phyloP scores from a whole-genome alignment of 2,888 invertebrate species.

The Xestobium rufovillosum region DNA sequence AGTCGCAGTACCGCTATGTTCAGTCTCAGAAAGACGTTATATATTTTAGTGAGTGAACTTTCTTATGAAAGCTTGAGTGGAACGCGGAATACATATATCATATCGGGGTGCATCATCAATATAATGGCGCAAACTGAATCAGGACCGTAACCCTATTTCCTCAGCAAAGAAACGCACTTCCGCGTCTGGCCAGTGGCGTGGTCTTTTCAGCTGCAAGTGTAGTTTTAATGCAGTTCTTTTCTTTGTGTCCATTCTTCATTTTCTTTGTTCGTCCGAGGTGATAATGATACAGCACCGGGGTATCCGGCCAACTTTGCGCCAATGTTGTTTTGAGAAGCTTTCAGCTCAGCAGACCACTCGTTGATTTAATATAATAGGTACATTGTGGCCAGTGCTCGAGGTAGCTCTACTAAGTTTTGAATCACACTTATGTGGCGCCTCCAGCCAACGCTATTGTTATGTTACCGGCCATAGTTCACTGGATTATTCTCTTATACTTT shows the following conservation, averaged over 20 bases:
- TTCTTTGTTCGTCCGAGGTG: conserved; percentile 42
- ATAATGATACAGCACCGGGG: conserved; percentile 41
- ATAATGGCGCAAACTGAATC: no score
- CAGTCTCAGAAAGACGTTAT: no score
- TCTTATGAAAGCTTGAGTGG: no score
- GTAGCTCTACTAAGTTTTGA: conserved; percentile 37
- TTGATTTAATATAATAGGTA: conserved; percentile 41
- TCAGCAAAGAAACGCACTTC: conserved; percentile 36
- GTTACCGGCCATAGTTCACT: conserved; percentile 25
- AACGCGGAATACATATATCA: no score
- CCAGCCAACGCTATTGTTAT: conserved; percentile 29
- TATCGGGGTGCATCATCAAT: no score
- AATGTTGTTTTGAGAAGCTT: conserved; percentile 37
- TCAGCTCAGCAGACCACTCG: conserved; percentile 28
- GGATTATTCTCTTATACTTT: conserved; percentile 28
- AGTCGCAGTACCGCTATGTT: no score
- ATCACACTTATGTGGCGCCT: conserved; percentile 38
- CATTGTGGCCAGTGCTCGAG: conserved; percentile 38
- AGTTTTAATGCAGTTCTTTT: conserved; percentile 41
- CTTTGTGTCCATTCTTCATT: conserved; percentile 36
- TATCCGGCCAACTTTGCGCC: conserved; percentile 41
- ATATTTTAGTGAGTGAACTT: no score
- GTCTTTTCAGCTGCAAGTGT: conserved; percentile 30
- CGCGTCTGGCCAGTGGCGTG: conserved; percentile 27
- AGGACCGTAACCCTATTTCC: conserved; percentile 35